Percentiles rank a stretch among this genome's conserved stretches.
phyloP scores from a whole-genome alignment of 2,888 invertebrate species.

The Sycophila texana region DNA sequence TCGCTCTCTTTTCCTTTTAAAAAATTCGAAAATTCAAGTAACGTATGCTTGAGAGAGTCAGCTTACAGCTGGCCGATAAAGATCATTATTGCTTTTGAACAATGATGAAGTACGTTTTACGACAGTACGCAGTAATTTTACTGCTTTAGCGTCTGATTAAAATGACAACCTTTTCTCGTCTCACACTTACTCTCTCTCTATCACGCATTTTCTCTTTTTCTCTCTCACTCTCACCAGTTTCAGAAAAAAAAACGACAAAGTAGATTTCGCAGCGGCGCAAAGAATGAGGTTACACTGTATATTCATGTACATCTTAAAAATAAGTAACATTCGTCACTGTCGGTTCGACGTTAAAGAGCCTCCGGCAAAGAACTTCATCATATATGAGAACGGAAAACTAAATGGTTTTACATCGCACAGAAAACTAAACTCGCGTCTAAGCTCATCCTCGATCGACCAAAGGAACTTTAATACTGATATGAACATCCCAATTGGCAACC shows the following conservation, averaged over 20 bases:
- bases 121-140: neutral
- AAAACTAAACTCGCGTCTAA: constrained; percentile 5
- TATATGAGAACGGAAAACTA: neutral
- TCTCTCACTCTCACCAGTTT: too few relatives aligned
- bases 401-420: neutral
- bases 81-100: constrained; percentile 1
- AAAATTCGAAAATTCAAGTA: too few relatives aligned
- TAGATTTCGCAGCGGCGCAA: neutral
- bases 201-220: too few relatives aligned
- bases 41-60: too few relatives aligned
- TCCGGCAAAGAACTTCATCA: neutral
- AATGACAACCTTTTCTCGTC: too few relatives aligned
- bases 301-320: constrained; percentile 12
- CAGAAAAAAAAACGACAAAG: neutral
- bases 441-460: constrained; percentile 28
- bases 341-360: constrained; percentile 19
- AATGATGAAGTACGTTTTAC: neutral
- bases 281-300: constrained; percentile 32
- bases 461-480: constrained; percentile 48
- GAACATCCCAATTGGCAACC: constrained; percentile 46
- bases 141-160: too few relatives aligned
- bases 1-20: neutral
- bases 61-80: too few relatives aligned
- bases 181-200: too few relatives aligned
- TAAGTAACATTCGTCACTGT: constrained; percentile 17